Evolutionary conservation across 1,140 invertebrate species (phyloP).

Genomic region (Leptinotarsa defecta): DNA sequence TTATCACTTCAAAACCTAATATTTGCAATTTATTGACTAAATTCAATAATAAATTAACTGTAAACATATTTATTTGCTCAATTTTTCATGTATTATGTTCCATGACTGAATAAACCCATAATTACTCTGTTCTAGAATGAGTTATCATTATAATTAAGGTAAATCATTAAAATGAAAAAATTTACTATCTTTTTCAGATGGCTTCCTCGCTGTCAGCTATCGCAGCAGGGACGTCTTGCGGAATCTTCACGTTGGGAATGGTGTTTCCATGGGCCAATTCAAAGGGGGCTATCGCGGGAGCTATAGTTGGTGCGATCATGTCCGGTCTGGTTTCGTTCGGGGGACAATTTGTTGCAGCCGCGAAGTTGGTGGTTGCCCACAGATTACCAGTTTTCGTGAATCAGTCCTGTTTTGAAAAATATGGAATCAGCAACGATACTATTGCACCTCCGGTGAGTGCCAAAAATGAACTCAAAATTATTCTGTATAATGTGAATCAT

Average conservation of each 20-base stretch:
- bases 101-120: no score
- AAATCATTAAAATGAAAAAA: no score
- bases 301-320: slow-evolving; percentile 61
- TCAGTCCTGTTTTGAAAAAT: slow-evolving; percentile 50
- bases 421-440: slow-evolving; percentile 32
- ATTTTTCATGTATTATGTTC: no score
- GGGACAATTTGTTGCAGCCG: slow-evolving; percentile 57
- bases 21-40: no score
- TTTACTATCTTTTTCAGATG: slow-evolving; percentile 59
- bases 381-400: slow-evolving; percentile 55
- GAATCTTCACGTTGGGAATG: slow-evolving; percentile 85
- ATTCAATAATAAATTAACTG: no score
- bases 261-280: slow-evolving; percentile 80
- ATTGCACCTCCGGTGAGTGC: slow-evolving; percentile 16
- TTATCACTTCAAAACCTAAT: no score
- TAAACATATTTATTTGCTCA: no score
- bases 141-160: no score
- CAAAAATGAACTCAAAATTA: no score
- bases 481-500: no score
- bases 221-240: slow-evolving; percentile 81
- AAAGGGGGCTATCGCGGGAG: slow-evolving; percentile 65
- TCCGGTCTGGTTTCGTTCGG: slow-evolving; percentile 65
- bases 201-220: slow-evolving; percentile 81
- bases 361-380: slow-evolving; percentile 55
- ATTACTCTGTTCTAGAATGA: no score